A percentile compares a stretch with the other conserved stretches of the same genome.
Evolutionary conservation across 2,888 invertebrate genomes (phyloP).

Genomic region (Tupiocoris notatus): DNA sequence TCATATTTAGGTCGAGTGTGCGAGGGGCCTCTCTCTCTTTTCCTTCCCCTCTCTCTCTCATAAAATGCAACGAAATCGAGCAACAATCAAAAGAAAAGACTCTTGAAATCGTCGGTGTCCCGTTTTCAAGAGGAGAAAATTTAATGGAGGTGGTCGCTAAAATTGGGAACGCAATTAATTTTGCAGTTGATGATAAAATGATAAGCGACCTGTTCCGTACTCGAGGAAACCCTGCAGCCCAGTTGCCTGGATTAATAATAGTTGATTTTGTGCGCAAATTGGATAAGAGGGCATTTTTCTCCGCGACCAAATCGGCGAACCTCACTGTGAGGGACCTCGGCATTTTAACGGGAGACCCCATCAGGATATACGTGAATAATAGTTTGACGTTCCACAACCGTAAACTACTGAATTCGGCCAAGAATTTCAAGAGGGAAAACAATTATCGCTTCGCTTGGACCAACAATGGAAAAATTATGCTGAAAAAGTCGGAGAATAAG

Average conservation of each 20-base stretch:
- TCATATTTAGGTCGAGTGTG: not conserved
- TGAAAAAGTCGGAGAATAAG: slow-evolving; percentile 1
- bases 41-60: too few species aligned
- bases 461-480: not conserved
- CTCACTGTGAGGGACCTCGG: not conserved
- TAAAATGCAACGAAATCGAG: not conserved
- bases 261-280: slow-evolving; percentile 3
- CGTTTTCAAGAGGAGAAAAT: not conserved
- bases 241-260: not conserved
- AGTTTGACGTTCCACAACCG: not conserved
- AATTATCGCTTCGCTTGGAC: not conserved
- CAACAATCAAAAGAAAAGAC: not conserved
- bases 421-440: not conserved
- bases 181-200: not conserved
- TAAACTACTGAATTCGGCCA: not conserved
- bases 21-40: too few species aligned
- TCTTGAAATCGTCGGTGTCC: not conserved
- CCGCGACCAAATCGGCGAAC: not conserved
- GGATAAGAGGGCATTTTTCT: not conserved
- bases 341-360: not conserved
- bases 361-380: not conserved
- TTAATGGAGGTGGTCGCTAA: not conserved
- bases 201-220: not conserved
- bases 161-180: not conserved
- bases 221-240: not conserved